A percentile compares a stretch with the other conserved stretches of the same genome.
phyloP scores from a whole-genome alignment of 2,888 invertebrate genomes.

The Lithodes maja region DNA sequence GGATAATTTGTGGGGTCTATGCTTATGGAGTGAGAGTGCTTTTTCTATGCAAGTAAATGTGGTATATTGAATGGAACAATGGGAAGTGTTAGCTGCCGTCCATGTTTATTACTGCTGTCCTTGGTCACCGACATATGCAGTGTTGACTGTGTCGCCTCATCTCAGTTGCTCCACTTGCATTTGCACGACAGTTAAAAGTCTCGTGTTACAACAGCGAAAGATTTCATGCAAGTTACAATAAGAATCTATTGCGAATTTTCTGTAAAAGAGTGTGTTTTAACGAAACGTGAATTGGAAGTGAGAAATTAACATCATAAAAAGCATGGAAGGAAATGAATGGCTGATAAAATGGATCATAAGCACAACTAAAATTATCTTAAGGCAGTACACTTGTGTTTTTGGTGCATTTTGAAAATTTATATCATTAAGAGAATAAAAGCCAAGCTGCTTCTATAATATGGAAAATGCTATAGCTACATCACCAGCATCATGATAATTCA shows the following conservation, averaged over 20 bases:
- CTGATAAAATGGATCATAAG: conserved; percentile 12
- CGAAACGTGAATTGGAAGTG: conserved; percentile 18
- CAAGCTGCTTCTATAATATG: not conserved
- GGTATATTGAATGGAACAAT: too few relatives aligned
- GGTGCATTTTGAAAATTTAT: conserved; percentile 31
- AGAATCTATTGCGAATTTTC: not conserved
- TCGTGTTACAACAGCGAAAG: conserved; percentile 13
- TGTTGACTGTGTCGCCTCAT: conserved; percentile 32
- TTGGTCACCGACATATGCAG: conserved; percentile 20
- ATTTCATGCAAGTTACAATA: conserved; percentile 30
- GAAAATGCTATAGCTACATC: not conserved
- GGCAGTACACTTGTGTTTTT: conserved; percentile 13
- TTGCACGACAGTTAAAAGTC: conserved; percentile 36
- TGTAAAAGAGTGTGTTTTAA: not conserved
- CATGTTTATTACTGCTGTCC: too few relatives aligned
- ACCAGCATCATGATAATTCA: conserved; percentile 39
- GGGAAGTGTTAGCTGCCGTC: too few relatives aligned
- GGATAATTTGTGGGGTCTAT: too few relatives aligned
- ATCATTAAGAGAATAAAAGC: not conserved
- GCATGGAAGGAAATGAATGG: conserved; percentile 48
- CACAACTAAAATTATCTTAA: conserved; percentile 7
- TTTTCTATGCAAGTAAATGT: too few relatives aligned
- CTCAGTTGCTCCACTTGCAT: conserved; percentile 37
- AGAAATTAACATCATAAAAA: conserved; percentile 7
- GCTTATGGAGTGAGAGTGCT: too few relatives aligned